Percentiles rank a stretch among this genome's conserved stretches.
phyloP scores from a whole-genome alignment of 2,113 vertebrate species.

The Aramus guarauna region DNA sequence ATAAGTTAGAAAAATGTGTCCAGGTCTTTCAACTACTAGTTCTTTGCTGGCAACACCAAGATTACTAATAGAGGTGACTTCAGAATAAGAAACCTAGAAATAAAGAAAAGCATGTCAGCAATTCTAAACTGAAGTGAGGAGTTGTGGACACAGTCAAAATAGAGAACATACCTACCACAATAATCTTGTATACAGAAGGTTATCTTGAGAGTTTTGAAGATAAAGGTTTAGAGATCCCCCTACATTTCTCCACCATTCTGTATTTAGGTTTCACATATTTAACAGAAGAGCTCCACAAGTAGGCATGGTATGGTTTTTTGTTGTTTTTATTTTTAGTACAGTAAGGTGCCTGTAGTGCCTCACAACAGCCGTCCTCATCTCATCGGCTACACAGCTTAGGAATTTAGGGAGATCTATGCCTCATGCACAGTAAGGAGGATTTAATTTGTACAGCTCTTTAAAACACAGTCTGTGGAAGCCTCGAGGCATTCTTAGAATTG shows the following conservation, averaged over 20 bases:
- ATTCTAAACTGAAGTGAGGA: not conserved
- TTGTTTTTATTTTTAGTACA: not conserved
- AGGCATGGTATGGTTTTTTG: not conserved
- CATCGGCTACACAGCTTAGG: not conserved
- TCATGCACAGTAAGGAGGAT: not conserved
- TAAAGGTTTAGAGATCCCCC: not conserved
- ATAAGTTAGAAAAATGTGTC: conserved; percentile 86
- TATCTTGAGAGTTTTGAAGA: not conserved
- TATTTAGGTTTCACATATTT: not conserved
- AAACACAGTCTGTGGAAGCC: not conserved
- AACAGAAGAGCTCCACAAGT: not conserved
- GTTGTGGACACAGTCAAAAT: not conserved
- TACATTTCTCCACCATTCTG: not conserved
- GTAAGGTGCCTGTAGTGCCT: not conserved
- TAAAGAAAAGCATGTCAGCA: not conserved
- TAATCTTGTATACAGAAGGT: not conserved
- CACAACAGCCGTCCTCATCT: not conserved
- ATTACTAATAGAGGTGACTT: conserved; percentile 84
- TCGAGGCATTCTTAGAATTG: not conserved
- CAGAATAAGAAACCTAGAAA: conserved; percentile 66
- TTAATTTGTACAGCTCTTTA: not conserved
- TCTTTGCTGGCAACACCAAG: conserved; percentile 83
- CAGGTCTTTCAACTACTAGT: conserved; percentile 76
- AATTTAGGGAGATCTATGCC: not conserved
- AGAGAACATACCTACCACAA: not conserved